Evolutionary conservation across 1,140 invertebrate genomes (phyloP).

Genomic region (Plutomurus gul): DNA sequence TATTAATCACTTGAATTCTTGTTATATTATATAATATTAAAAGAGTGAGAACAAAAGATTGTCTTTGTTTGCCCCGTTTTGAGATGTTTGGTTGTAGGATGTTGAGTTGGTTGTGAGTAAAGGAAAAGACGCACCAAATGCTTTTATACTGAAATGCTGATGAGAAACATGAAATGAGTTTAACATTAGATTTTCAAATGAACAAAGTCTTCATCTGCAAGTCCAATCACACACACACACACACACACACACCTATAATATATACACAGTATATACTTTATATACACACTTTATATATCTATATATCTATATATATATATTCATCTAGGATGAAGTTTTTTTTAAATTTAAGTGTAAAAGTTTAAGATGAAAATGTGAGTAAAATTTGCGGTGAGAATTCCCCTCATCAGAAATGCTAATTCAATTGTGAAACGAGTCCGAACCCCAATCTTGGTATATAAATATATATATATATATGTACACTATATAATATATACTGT

Average conservation of each 20-base stretch:
- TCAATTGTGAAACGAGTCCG: neutral
- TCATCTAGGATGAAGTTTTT: too few species aligned
- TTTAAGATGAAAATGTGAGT: neutral
- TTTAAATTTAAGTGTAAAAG: neutral
- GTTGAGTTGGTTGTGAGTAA: neutral
- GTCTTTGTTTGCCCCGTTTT: neutral
- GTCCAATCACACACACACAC: conserved; percentile 51
- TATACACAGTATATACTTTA: conserved; percentile 33
- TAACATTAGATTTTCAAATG: conserved; percentile 52
- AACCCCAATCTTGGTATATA: neutral
- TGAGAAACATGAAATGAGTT: conserved; percentile 41
- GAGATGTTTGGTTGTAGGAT: neutral
- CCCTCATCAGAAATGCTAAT: neutral
- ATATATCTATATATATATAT: too few species aligned
- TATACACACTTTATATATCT: neutral
- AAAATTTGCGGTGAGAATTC: neutral
- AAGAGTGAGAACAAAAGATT: too few species aligned
- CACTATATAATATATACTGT: too few species aligned
- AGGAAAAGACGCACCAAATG: neutral
- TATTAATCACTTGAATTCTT: too few species aligned
- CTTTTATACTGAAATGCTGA: conserved; percentile 43
- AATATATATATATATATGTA: too few species aligned
- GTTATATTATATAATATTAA: too few species aligned
- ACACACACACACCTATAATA: too few species aligned
- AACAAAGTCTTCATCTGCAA: conserved; percentile 47